Base-by-base conservation (phyloP, 2,113 vertebrate genomes). In the Siniperca knerii region DNA sequence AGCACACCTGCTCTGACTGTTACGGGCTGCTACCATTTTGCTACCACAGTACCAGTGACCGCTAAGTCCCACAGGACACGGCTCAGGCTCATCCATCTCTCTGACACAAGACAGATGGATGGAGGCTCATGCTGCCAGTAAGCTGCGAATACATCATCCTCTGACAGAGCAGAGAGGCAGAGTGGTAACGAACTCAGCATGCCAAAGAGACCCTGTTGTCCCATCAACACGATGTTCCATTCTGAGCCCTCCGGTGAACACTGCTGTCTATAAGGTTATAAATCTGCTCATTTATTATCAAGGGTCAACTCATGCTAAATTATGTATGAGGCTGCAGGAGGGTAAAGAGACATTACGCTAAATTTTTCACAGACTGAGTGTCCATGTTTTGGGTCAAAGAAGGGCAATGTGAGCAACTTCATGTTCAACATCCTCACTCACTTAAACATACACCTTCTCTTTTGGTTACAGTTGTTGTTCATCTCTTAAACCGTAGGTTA, bases 111-210 rank as follows among this genome's bases (percentile, higher is more conserved):
- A 81, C 75, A 73, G 90, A 70, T 84, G 84, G 86, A 84, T 81
- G 87, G 74, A 57, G 69, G 77, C 40, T n/a, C 42, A 16, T 1
- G 75, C 83, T 75, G 71, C 52, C 87, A 72, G 65, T 12, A 0
- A 83, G 79, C 85, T 42, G 21, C 62, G 29, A 42, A 87, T 80
- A 66, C 79, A 89, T 92, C 81, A 82, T 55, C 61, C n/a, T 44
- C 37, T 75, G 84, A 82, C 61, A 66, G 79, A 72, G 69, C 58
- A 15, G 44, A 66, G 84, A 61, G 58, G 75, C 66, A 55, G 77
- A 69, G 68, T 6, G 83, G 74, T 44, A 68, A 84, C 89, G 65
- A 58, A 74, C 54, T 12, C 33, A 0, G 82, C 58, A 55, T 81
- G 77, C 35, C 84, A 83, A 78, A 77, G 48, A 85, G 57, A 20